Percentiles rank a stretch among this genome's conserved stretches.
phyloP scores from a whole-genome alignment of 2,888 invertebrate genomes.

The Tanypteryx hageni region DNA sequence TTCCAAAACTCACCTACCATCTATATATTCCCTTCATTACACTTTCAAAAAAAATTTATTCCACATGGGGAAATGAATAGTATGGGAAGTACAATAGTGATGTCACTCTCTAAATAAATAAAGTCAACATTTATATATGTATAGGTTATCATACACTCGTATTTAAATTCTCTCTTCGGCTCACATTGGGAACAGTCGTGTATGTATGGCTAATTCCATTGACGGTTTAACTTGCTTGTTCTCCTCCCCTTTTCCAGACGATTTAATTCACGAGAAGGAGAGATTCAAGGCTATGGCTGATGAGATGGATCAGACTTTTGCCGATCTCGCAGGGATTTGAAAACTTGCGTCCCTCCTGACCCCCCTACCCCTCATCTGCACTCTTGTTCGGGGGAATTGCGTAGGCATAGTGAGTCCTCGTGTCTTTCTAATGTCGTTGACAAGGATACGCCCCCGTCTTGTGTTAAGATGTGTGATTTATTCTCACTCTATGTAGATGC shows the following conservation, averaged over 20 bases:
- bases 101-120: constrained; percentile 31
- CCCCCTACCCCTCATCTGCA: constrained; percentile 41
- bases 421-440: constrained; percentile 43
- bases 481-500: constrained; percentile 62
- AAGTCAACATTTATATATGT: constrained; percentile 45
- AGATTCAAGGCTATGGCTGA: constrained; percentile 99
- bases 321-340: constrained; percentile 95
- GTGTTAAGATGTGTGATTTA: constrained; percentile 60
- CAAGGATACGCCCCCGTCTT: constrained; percentile 53
- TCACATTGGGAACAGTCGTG: constrained; percentile 59
- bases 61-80: constrained; percentile 61
- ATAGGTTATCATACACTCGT: constrained; percentile 57
- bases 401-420: constrained; percentile 59
- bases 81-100: constrained; percentile 64
- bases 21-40: constrained; percentile 43
- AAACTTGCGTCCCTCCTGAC: constrained; percentile 45
- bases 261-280: constrained; percentile 93
- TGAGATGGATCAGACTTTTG: constrained; percentile 97
- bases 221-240: constrained; percentile 64
- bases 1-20: constrained; percentile 44
- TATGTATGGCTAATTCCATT: constrained; percentile 61
- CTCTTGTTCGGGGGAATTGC: constrained; percentile 46
- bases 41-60: constrained; percentile 51
- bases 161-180: constrained; percentile 55
- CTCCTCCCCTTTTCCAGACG: constrained; percentile 81